A percentile compares a stretch with the other conserved stretches of the same genome.
phyloP scores from a whole-genome alignment of 2,113 vertebrate species.

The Martes martes region DNA sequence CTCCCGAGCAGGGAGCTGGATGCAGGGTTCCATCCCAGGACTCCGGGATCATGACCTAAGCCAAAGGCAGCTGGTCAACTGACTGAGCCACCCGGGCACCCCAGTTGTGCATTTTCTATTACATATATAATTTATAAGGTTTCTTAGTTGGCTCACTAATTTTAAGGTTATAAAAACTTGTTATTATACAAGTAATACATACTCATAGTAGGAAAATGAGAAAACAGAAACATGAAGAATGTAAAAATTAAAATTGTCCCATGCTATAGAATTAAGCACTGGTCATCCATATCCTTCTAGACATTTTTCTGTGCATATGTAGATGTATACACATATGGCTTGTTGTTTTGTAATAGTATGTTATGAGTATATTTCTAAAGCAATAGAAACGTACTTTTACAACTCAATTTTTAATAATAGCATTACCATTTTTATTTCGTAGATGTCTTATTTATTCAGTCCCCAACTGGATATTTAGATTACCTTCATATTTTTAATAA shows the following conservation, averaged over 20 bases:
- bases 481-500: constrained; percentile 6
- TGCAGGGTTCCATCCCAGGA: too few species aligned
- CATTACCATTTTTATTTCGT: constrained; percentile 15
- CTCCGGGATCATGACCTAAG: too few species aligned
- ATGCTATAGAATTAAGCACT: neutral
- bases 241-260: neutral
- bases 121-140: neutral
- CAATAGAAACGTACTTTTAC: neutral
- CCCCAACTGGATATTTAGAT: neutral
- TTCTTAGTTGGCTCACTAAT: neutral
- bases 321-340: neutral
- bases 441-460: neutral
- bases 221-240: constrained; percentile 10
- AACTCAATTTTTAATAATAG: neutral
- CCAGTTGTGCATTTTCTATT: neutral
- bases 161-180: constrained; percentile 35
- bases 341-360: neutral
- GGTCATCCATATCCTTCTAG: neutral
- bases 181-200: neutral
- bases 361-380: neutral
- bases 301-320: neutral
- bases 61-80: too few species aligned
- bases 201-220: neutral
- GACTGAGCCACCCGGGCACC: too few species aligned
- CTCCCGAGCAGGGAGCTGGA: too few species aligned